These are phyloP conservation scores for Ceratina japonica DNA, from an alignment of 1,140 invertebrate genomes.

Conservation along the genomic window DNA sequence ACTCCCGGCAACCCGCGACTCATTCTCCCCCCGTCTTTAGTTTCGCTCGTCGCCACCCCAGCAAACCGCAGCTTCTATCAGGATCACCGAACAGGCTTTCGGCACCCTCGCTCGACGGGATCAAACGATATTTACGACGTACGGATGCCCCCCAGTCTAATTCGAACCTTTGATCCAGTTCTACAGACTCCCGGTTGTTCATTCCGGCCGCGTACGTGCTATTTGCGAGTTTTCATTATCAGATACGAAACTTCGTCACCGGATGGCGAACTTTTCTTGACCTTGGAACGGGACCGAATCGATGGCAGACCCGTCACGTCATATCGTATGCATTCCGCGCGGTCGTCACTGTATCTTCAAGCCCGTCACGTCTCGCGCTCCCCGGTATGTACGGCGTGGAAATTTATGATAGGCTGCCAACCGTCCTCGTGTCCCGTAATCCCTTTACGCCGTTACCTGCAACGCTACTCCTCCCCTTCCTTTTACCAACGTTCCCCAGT, in stretches of 20 bases:
- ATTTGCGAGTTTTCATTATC: too few relatives aligned
- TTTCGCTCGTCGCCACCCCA: constrained; percentile 22
- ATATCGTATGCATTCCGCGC: constrained; percentile 24
- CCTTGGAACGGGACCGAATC: constrained; percentile 34
- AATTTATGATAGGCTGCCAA: constrained; percentile 55
- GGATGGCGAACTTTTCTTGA: not conserved
- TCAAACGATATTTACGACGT: too few relatives aligned
- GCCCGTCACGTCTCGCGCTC: constrained; percentile 43
- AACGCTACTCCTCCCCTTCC: not conserved
- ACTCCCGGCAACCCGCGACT: constrained; percentile 4
- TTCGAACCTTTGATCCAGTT: too few relatives aligned
- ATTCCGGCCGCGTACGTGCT: too few relatives aligned
- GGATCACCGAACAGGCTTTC: constrained; percentile 23
- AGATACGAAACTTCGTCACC: too few relatives aligned
- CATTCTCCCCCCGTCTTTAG: constrained; percentile 24
- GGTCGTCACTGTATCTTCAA: constrained; percentile 32
- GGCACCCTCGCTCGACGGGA: constrained; percentile 31
- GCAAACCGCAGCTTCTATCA: constrained; percentile 51
- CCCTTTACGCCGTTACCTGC: constrained; percentile 47
- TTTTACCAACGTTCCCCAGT: not conserved
- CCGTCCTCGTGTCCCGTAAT: constrained; percentile 46
- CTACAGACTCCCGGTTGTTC: too few relatives aligned
- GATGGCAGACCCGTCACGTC: not conserved
- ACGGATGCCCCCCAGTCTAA: too few relatives aligned
- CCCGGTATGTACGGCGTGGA: constrained; percentile 30